Evolutionary conservation across 2,888 invertebrate species (phyloP).

Genomic region (Congeria kusceri): DNA sequence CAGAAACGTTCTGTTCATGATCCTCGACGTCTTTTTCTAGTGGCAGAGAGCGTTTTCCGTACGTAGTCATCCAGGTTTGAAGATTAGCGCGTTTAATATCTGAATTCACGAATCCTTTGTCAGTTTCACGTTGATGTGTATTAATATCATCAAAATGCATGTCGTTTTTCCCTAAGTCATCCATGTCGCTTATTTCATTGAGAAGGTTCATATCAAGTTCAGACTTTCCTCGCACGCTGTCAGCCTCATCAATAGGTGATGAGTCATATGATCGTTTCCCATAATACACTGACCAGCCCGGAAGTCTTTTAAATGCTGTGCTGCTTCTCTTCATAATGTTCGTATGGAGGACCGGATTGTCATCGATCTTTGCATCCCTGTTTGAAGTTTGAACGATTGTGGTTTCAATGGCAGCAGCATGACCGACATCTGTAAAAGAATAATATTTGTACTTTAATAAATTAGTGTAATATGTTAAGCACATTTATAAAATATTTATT

Average conservation of each 20-base stretch:
- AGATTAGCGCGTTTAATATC: slow-evolving; percentile 5
- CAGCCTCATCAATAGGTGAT: slow-evolving; percentile 8
- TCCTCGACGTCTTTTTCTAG: neutral
- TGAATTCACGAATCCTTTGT: neutral
- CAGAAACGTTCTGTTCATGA: neutral
- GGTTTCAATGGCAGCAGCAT: no score
- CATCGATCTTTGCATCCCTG: no score
- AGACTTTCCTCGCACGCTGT: slow-evolving; percentile 6
- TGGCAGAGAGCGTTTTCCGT: slow-evolving; percentile 10
- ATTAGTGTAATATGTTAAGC: no score
- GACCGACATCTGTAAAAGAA: no score
- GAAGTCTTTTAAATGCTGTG: slow-evolving; percentile 41
- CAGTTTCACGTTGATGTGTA: neutral
- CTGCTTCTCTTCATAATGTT: slow-evolving; percentile 11
- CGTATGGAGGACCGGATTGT: neutral
- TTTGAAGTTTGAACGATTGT: no score
- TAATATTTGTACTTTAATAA: no score
- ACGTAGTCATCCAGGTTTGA: slow-evolving; percentile 35
- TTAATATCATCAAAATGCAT: neutral
- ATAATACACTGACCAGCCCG: slow-evolving; percentile 50
- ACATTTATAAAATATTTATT: no score
- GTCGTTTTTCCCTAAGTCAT: neutral
- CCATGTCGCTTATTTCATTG: neutral
- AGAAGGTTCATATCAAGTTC: slow-evolving; percentile 3
- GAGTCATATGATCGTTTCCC: slow-evolving; percentile 36